Base-by-base conservation (phyloP, 2,888 invertebrate species). In the Dyspetes luteomarginatus region DNA sequence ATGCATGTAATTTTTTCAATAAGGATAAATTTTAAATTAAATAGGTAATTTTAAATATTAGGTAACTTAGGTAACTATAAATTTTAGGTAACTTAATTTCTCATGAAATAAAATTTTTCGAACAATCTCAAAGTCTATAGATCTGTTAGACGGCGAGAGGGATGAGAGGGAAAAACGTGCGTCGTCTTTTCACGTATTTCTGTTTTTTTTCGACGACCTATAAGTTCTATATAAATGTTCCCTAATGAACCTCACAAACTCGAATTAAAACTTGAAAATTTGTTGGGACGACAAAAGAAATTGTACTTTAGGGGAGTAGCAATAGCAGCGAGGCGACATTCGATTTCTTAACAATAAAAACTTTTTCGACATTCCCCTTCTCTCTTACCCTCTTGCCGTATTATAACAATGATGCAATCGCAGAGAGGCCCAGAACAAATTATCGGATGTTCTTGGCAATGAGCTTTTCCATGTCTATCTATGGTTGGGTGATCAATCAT, bases 291-390 rank as follows among this genome's bases (percentile, higher is more conserved):
- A 67, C 68, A 55, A 41, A 45, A 72, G 85, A 89, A 90, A 90
- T 90, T 87, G 90, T 88, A 64, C 65, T 58, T 64, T 26, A 64
- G 19, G 36, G 56, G 55, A 43, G 48, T 22, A 71, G 48, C 22
- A 64, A 30, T 86, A 88, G 85, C 85, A 87, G 88, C 87, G 87
- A 82, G 81, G 82, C 86, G 87, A 87, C 85, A 87, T 88, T 88
- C 88, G 88, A 88, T 88, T 86, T 67, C 85, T 83, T 89, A 90
- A 91, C 89, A 90, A 90, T 89, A 85, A 56, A 90, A 90, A 85
- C 90, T 90, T 86, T 73, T 73, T 56, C 76, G 52, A 56, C 52
- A 19, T 83, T 55, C 48, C 19, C 28, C 62, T 28, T 45, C 55
- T 36, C 43, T 60, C 64, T 56, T 73, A 55, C 50, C 60, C 48